Conservation (phyloP, 1,140 invertebrate genomes). For the Pentalonia nigronervosa region DNA sequence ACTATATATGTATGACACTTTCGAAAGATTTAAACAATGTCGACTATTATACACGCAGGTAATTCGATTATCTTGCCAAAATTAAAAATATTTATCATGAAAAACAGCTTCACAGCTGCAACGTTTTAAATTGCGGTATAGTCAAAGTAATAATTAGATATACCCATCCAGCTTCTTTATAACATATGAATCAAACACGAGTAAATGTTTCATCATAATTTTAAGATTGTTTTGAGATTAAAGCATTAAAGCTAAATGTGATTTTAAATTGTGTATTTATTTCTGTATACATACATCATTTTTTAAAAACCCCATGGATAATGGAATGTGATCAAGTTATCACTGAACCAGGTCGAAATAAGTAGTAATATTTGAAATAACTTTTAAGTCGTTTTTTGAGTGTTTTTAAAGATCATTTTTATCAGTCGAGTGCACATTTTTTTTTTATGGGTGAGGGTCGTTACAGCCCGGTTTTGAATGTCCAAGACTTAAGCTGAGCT, state of each 20-base stretch:
- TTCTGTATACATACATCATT: not conserved
- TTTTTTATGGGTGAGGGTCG: not conserved
- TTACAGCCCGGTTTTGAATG: not conserved
- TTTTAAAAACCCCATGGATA: not conserved
- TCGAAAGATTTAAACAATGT: too few species aligned
- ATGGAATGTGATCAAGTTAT: not conserved
- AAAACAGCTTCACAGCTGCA: too few species aligned
- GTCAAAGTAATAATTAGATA: not conserved
- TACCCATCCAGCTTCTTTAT: too few species aligned
- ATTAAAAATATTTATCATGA: not conserved
- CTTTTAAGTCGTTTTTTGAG: not conserved
- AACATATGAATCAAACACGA: too few species aligned
- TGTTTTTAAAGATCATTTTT: not conserved
- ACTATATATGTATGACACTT: too few species aligned
- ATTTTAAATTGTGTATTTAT: too few species aligned
- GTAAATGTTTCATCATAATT: too few species aligned
- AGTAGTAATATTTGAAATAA: not conserved
- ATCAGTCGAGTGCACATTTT: not conserved
- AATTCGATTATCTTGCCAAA: not conserved
- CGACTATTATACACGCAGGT: too few species aligned
- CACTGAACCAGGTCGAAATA: not conserved
- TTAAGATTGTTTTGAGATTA: too few species aligned
- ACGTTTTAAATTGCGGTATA: too few species aligned
- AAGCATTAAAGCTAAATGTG: too few species aligned
- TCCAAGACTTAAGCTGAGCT: not conserved